phyloP scores from a whole-genome alignment of 2,888 invertebrate genomes.

The Colletes collaris region DNA sequence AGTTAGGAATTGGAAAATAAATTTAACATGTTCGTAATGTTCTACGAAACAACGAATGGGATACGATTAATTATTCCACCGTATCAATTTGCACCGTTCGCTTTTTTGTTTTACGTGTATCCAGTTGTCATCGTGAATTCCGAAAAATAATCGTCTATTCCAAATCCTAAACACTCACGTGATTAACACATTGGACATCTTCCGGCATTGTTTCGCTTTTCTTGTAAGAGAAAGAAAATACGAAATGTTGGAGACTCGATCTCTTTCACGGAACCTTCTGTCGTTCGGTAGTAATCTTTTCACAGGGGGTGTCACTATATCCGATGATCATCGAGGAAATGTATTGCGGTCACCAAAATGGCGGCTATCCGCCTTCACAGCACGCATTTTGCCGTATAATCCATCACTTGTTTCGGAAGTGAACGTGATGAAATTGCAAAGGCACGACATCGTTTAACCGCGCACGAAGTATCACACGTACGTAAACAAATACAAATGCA shows the following conservation, averaged over 20 bases:
- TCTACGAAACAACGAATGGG: not conserved
- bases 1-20: slow-evolving; percentile 65
- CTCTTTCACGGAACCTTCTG: not conserved
- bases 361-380: slow-evolving; percentile 52
- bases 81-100: not conserved
- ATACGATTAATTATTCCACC: not conserved
- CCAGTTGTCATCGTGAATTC: not conserved
- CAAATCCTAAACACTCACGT: not conserved
- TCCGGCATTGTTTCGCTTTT: not conserved
- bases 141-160: not conserved
- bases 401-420: slow-evolving; percentile 28
- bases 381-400: slow-evolving; percentile 24
- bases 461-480: slow-evolving; percentile 12
- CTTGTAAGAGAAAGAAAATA: not conserved
- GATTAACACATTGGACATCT: not conserved
- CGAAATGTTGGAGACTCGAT: not conserved
- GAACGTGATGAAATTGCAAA: not conserved
- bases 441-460: not conserved
- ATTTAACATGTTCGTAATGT: not conserved
- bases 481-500: slow-evolving; percentile 7
- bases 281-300: not conserved
- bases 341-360: slow-evolving; percentile 64
- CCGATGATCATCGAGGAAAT: not conserved
- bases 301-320: slow-evolving; percentile 11
- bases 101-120: not conserved